These are phyloP conservation scores for Hemitrygon akajei DNA, from an alignment of 2,797 vertebrate genomes.

Conservation along the genomic window DNA sequence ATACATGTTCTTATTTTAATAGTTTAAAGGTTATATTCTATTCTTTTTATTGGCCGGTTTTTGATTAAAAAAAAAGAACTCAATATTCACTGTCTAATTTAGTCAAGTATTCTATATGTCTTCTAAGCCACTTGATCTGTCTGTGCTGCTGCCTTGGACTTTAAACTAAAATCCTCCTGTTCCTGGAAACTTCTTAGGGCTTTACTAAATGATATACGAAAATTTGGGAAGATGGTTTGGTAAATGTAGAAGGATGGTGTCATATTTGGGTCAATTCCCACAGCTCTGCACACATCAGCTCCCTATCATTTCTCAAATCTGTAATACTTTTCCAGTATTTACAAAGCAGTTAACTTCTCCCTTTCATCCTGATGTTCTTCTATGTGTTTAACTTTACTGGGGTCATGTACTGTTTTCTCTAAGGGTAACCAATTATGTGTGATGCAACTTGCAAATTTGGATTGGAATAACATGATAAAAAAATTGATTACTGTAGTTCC, in stretches of 20 bases:
- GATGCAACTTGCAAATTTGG: too few relatives aligned
- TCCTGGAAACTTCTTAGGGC: too few relatives aligned
- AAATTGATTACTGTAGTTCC: background rate
- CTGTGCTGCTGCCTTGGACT: too few relatives aligned
- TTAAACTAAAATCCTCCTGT: too few relatives aligned
- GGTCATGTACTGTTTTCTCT: background rate
- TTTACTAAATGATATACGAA: too few relatives aligned
- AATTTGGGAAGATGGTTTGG: background rate
- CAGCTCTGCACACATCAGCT: background rate
- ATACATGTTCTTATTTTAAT: constrained; percentile 31
- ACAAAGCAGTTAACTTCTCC: background rate
- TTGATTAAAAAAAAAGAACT: background rate
- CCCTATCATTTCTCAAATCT: background rate
- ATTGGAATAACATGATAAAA: too few relatives aligned
- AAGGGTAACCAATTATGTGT: too few relatives aligned
- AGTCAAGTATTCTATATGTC: too few relatives aligned
- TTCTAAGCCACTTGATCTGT: too few relatives aligned
- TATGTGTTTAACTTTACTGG: background rate
- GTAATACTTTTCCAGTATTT: background rate
- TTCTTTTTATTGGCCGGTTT: background rate
- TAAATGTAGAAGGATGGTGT: background rate
- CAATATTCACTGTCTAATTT: background rate
- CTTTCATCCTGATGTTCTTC: background rate
- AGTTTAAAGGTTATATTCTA: constrained; percentile 22
- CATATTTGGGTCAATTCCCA: background rate